Evolutionary conservation across 2,797 vertebrate genomes (phyloP).

Genomic region (Sitta carolinensis): DNA sequence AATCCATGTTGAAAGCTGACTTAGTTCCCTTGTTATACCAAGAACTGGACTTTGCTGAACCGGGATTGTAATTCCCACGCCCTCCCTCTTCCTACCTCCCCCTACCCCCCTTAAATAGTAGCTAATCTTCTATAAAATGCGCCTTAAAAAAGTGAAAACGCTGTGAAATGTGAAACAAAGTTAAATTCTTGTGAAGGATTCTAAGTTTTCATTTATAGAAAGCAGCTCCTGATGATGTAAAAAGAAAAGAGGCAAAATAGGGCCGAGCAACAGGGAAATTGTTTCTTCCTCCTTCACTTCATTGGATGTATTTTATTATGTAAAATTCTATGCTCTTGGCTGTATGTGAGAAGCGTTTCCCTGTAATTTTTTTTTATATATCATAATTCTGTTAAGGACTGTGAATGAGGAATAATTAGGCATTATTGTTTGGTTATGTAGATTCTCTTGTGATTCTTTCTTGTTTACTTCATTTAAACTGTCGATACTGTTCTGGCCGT

Average conservation of each 20-base stretch:
- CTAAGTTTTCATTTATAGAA: neutral
- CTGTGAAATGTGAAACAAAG: neutral
- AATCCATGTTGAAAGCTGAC: neutral
- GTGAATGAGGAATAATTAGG: constrained; percentile 17
- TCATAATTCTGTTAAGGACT: constrained; percentile 14
- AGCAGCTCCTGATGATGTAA: neutral
- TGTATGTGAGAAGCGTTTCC: neutral
- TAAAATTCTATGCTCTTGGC: neutral
- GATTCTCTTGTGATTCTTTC: constrained; percentile 29
- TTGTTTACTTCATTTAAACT: constrained; percentile 35
- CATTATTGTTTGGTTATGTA: constrained; percentile 33
- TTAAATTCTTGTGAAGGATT: neutral
- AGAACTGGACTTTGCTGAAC: neutral
- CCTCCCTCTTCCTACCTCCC: too few species aligned
- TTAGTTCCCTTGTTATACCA: neutral
- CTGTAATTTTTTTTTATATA: neutral
- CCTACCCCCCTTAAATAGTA: neutral
- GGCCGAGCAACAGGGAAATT: neutral
- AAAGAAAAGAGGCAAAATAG: neutral
- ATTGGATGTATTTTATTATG: neutral
- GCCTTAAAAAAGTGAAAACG: neutral
- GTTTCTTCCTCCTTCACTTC: neutral
- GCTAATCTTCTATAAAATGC: neutral
- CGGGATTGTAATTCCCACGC: neutral
- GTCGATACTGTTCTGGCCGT: neutral